Percentiles rank a stretch among this genome's conserved stretches.
Evolutionary conservation across 2,797 vertebrate genomes (phyloP).

Genomic region (Enteromius trimaculatus): DNA sequence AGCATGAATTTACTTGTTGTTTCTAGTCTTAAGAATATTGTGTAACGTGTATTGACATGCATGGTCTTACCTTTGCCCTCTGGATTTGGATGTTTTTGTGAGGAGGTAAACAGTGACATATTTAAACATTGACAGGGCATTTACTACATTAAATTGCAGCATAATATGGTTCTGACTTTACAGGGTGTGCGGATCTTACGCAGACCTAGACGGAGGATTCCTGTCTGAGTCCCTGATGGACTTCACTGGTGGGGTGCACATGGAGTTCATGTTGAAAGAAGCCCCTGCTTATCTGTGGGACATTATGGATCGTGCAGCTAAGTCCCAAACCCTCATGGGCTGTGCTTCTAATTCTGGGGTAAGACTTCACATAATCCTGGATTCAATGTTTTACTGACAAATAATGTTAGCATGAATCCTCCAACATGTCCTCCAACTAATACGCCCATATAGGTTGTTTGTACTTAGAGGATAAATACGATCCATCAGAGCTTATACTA

Average conservation of each 20-base stretch:
- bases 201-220: slow-evolving; percentile 80
- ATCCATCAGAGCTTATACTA: too few species aligned
- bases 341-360: slow-evolving; percentile 79
- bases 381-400: neutral
- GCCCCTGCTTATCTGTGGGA: slow-evolving; percentile 77
- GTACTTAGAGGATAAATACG: too few species aligned
- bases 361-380: neutral
- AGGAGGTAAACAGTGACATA: neutral
- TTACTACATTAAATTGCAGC: slow-evolving; percentile 56
- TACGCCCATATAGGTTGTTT: too few species aligned
- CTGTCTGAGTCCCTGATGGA: slow-evolving; percentile 87
- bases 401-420: neutral
- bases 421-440: too few species aligned
- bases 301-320: slow-evolving; percentile 76
- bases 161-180: slow-evolving; percentile 1
- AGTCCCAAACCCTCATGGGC: slow-evolving; percentile 78
- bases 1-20: neutral
- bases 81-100: neutral
- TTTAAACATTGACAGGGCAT: neutral
- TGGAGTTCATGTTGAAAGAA: slow-evolving; percentile 70
- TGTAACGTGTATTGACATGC: neutral
- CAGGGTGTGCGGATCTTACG: slow-evolving; percentile 88
- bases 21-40: neutral
- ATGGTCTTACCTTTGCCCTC: neutral
- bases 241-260: slow-evolving; percentile 85